Evolutionary conservation across 23 tunicate genomes (phyloP).

Genomic region (Phallusia fumigata): DNA sequence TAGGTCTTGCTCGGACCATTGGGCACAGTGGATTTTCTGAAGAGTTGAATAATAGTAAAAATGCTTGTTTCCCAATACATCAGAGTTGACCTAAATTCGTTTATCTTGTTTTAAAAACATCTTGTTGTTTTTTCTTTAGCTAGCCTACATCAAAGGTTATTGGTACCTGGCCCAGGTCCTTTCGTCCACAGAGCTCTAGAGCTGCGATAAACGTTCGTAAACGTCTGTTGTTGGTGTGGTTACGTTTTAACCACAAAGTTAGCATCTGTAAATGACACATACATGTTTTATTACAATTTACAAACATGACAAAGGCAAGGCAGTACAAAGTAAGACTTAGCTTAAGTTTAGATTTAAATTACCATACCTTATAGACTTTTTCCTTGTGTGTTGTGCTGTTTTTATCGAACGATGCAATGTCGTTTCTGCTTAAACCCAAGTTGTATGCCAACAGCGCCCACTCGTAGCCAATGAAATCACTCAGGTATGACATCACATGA

Average conservation of each 20-base stretch:
- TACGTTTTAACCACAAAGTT: conserved; percentile 37
- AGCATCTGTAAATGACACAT: conserved; percentile 51
- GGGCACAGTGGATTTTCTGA: conserved; percentile 71
- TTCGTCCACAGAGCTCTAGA: conserved; percentile 54
- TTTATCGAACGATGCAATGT: conserved; percentile 31
- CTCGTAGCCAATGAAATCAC: conserved; percentile 61
- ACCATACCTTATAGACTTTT: conserved; percentile 38
- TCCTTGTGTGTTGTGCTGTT: conserved; percentile 10
- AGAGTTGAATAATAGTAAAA: too few relatives aligned
- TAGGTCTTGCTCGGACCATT: conserved; percentile 63
- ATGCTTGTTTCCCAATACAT: not conserved
- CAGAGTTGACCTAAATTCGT: too few relatives aligned
- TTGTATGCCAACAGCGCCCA: conserved; percentile 63
- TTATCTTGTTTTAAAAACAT: too few relatives aligned
- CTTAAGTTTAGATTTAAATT: too few relatives aligned
- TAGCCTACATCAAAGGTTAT: too few relatives aligned
- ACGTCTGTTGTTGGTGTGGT: conserved; percentile 24
- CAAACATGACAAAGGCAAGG: too few relatives aligned
- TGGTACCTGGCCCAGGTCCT: conserved; percentile 58
- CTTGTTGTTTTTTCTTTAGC: too few relatives aligned
- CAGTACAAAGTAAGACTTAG: too few relatives aligned
- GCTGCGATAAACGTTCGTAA: conserved; percentile 36
- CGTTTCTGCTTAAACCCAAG: conserved; percentile 36
- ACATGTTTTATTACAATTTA: too few relatives aligned
- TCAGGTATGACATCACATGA: conserved; percentile 36